Evolutionary conservation across 2,888 invertebrate genomes (phyloP).

Genomic region (Plemyria rubiginata): DNA sequence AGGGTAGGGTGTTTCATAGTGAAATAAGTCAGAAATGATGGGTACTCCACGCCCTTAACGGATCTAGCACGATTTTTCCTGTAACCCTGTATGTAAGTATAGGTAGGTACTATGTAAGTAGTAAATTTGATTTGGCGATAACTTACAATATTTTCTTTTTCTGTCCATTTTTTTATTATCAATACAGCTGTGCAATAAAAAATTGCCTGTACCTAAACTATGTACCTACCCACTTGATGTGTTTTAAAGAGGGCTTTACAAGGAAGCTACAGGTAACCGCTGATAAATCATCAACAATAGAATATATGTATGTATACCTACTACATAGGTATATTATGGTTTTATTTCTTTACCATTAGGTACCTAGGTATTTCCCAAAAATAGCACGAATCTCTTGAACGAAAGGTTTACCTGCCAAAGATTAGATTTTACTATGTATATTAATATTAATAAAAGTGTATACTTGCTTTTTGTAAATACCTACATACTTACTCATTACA

Average conservation of each 20-base stretch:
- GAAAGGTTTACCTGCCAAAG: too few species aligned
- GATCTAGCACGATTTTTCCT: too few species aligned
- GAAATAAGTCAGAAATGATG: too few species aligned
- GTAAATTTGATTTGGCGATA: slow-evolving; percentile 50
- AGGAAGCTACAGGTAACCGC: slow-evolving; percentile 35
- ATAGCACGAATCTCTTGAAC: too few species aligned
- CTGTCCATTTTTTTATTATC: slow-evolving; percentile 73
- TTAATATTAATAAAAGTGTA: too few species aligned
- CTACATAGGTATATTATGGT: not conserved
- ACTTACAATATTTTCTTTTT: slow-evolving; percentile 58
- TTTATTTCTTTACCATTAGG: not conserved
- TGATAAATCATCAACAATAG: not conserved
- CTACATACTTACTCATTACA: too few species aligned
- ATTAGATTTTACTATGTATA: too few species aligned
- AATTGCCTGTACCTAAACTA: not conserved
- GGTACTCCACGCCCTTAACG: too few species aligned
- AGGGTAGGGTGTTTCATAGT: too few species aligned
- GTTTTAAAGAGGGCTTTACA: slow-evolving; percentile 68
- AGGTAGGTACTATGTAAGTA: slow-evolving; percentile 6
- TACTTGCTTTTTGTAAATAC: too few species aligned
- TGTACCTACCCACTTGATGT: slow-evolving; percentile 46
- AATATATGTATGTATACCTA: too few species aligned
- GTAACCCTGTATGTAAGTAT: slow-evolving; percentile 49
- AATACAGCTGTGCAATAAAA: not conserved
- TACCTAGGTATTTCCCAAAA: not conserved